These are phyloP conservation scores for Rhodinocichla rosea DNA, from an alignment of 2,113 vertebrate genomes.

Conservation along the genomic window DNA sequence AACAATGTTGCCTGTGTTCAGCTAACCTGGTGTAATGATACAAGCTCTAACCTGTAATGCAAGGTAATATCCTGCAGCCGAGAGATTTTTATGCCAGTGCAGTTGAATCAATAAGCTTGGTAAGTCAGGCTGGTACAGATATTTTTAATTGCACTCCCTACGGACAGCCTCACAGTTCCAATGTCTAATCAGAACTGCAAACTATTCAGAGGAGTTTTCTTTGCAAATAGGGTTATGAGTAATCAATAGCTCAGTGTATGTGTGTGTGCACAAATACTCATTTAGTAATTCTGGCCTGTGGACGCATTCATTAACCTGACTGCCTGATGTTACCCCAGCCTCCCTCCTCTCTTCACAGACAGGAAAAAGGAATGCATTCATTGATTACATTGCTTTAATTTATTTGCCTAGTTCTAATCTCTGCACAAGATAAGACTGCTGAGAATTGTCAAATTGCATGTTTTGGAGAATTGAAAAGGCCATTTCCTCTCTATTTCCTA, in stretches of 20 bases:
- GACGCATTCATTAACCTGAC: neutral
- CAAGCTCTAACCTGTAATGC: neutral
- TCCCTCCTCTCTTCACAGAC: neutral
- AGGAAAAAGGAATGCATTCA: conserved; percentile 15
- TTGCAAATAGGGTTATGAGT: conserved; percentile 3
- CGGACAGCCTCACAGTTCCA: neutral
- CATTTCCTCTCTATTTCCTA: neutral
- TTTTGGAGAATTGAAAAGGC: neutral
- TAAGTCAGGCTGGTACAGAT: neutral
- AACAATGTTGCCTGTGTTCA: neutral
- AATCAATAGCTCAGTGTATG: conserved; percentile 6
- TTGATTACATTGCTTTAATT: conserved; percentile 42
- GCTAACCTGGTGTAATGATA: neutral
- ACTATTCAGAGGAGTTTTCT: neutral
- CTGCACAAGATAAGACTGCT: neutral
- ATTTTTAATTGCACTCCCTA: neutral
- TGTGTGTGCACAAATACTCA: neutral
- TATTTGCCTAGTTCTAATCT: conserved; percentile 28
- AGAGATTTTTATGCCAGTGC: neutral
- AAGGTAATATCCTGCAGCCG: neutral
- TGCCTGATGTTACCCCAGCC: neutral
- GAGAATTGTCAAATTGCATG: neutral
- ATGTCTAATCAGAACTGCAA: neutral
- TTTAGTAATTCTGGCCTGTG: neutral
- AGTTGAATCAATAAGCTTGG: neutral